These are phyloP conservation scores for Urocolius indicus DNA, from an alignment of 2,113 vertebrate species.

Conservation along the genomic window DNA sequence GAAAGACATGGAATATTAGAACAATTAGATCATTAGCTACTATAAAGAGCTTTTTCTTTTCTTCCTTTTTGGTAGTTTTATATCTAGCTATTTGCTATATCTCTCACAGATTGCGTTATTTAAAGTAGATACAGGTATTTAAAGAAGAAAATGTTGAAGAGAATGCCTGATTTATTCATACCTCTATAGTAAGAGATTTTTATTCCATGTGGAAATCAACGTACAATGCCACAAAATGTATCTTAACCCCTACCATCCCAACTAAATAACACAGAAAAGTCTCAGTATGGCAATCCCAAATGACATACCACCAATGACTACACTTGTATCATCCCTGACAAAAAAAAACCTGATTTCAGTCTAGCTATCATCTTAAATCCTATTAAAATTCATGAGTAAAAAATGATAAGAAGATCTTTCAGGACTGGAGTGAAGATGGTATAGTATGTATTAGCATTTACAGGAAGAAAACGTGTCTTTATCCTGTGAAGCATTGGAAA, in stretches of 20 bases:
- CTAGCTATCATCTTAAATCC: not conserved
- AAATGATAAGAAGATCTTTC: not conserved
- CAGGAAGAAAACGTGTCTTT: not conserved
- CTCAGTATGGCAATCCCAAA: not conserved
- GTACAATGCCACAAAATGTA: not conserved
- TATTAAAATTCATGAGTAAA: not conserved
- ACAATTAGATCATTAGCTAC: conserved; percentile 32
- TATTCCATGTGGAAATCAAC: not conserved
- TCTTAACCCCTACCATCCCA: not conserved
- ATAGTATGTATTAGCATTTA: not conserved
- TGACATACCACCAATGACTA: not conserved
- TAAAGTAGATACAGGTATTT: not conserved
- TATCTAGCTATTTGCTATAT: not conserved
- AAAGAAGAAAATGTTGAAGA: not conserved
- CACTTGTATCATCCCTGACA: not conserved
- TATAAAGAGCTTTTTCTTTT: not conserved
- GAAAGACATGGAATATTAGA: conserved; percentile 36
- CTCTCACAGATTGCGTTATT: not conserved
- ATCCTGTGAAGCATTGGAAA: not conserved
- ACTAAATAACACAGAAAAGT: not conserved
- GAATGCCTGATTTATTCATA: not conserved
- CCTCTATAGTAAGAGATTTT: not conserved
- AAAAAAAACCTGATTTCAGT: not conserved
- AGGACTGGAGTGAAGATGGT: not conserved
- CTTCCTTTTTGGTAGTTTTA: not conserved